Evolutionary conservation across 2,888 invertebrate genomes (phyloP).

Genomic region (Corythucha ciliata): DNA sequence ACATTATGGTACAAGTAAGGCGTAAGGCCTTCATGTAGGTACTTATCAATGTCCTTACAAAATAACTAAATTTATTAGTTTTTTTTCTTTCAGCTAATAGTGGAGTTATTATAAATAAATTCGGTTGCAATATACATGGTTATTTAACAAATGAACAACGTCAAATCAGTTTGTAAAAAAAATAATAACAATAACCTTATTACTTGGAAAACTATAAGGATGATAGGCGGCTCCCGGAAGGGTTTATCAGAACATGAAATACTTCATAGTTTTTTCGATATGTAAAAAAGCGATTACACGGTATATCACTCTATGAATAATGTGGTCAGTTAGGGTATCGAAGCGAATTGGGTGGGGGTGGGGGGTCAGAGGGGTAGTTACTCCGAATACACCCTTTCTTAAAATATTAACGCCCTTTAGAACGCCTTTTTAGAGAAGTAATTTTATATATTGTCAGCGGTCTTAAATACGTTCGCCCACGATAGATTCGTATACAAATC

Average conservation of each 20-base stretch:
- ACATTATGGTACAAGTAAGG: conserved; percentile 29
- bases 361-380: no score
- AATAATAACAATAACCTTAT: not conserved
- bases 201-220: not conserved
- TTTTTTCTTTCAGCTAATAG: conserved; percentile 1
- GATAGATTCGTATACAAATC: no score
- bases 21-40: conserved; percentile 23
- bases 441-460: no score
- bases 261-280: not conserved
- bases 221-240: not conserved
- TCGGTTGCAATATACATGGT: conserved; percentile 17
- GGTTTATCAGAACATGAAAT: not conserved
- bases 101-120: conserved; percentile 11
- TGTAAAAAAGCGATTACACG: no score
- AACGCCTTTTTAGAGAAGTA: no score
- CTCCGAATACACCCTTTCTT: no score
- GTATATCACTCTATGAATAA: no score
- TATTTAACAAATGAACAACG: conserved; percentile 24
- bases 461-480: no score
- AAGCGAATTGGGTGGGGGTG: no score
- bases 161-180: not conserved
- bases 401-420: no score
- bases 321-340: no score
- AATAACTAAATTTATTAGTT: conserved; percentile 19
- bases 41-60: conserved; percentile 18